Percentiles rank a stretch among this genome's conserved stretches.
Evolutionary conservation across 2,888 invertebrate genomes (phyloP).

Genomic region (Formica aserva): DNA sequence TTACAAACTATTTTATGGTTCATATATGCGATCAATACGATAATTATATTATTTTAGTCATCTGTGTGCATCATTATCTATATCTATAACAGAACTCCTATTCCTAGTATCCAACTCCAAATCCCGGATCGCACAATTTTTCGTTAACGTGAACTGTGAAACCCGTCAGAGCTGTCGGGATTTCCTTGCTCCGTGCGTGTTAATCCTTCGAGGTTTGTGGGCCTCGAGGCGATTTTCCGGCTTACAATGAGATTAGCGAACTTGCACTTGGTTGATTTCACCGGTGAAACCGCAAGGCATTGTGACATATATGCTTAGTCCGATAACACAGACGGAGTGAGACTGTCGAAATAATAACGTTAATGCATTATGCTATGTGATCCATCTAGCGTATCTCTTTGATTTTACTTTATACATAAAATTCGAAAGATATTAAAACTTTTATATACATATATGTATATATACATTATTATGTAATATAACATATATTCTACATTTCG

Average conservation of each 20-base stretch:
- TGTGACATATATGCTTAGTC: constrained; percentile 20
- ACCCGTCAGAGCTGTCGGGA: constrained; percentile 16
- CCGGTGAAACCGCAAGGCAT: constrained; percentile 30
- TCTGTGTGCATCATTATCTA: not conserved
- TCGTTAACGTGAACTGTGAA: constrained; percentile 59
- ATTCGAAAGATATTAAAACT: not conserved
- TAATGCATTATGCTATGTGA: constrained; percentile 15
- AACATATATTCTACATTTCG: not conserved
- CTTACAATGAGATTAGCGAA: constrained; percentile 61
- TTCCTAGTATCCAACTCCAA: not conserved
- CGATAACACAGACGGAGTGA: constrained; percentile 14
- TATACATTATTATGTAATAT: not conserved
- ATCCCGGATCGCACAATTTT: not conserved
- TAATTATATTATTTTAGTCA: not conserved
- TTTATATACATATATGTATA: not conserved
- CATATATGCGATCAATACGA: not conserved
- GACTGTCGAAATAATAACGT: constrained; percentile 16
- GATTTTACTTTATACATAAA: not conserved
- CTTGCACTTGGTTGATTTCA: constrained; percentile 58
- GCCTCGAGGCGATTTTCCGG: constrained; percentile 61
- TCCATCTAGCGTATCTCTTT: not conserved
- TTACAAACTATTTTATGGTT: not conserved
- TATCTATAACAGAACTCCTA: not conserved
- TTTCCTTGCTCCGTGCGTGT: constrained; percentile 43
- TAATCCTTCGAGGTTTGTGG: constrained; percentile 49